phyloP scores from a whole-genome alignment of 2,113 vertebrate species.

The Cranoglanis bouderius region DNA sequence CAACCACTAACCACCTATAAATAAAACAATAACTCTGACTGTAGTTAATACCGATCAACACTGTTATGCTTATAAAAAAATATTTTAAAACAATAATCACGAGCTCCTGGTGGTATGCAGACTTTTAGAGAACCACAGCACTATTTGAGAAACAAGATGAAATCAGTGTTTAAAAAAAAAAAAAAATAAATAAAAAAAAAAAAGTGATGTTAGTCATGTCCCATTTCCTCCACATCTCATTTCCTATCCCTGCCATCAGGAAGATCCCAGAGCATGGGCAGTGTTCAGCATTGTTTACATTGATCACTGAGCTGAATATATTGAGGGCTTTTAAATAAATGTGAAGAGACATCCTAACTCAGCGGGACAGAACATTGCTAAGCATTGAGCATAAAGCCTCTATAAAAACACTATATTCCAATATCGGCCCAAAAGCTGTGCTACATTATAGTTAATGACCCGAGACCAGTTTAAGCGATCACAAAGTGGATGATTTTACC shows the following conservation, averaged over 20 bases:
- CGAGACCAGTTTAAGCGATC: neutral
- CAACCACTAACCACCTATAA: neutral
- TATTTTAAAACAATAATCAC: neutral
- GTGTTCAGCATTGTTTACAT: neutral
- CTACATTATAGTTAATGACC: constrained; percentile 3
- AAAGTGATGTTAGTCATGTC: neutral
- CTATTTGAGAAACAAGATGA: neutral
- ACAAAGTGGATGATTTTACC: constrained; percentile 64
- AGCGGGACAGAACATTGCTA: neutral
- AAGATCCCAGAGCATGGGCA: neutral
- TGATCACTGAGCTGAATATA: neutral
- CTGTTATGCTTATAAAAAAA: neutral
- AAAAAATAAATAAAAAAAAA: neutral
- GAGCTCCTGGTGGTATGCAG: neutral
- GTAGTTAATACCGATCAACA: neutral
- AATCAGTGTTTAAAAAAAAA: neutral
- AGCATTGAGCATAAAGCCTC: neutral
- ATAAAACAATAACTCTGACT: neutral
- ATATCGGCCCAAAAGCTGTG: neutral
- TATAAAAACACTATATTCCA: neutral
- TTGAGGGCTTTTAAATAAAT: neutral
- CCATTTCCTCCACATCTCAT: neutral
- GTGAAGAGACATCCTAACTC: neutral
- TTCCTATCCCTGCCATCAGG: neutral
- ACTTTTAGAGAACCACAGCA: neutral